Base-by-base conservation (phyloP, 2,797 vertebrate genomes). In the Atherinosoma microstoma region DNA sequence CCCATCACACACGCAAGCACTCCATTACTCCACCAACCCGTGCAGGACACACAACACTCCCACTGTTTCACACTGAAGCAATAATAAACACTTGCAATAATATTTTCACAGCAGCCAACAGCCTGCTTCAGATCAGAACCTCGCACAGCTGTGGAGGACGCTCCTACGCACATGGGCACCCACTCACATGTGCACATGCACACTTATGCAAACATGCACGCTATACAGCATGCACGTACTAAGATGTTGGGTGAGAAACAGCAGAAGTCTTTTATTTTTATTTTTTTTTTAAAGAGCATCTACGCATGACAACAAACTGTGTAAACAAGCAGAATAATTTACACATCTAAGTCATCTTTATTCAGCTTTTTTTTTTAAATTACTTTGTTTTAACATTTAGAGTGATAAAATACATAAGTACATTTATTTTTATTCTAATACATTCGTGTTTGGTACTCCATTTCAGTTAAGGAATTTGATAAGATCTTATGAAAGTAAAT, bases 41-140 rank as follows among this genome's bases (percentile, higher is more conserved):
- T 88, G 89, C 84, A 73, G 90, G 81, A 83, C 90, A 92, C 88
- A 94, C 94, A 95, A 93, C 93, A 91, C 92, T 93, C 94, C 91
- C 92, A 94, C 93, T 94, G 93, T 95, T 94, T 94, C 92, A 94
- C 94, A 89, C 92, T 90, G 90, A 87, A 93, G 91, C 92, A 95
- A 95, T 94, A 95, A 95, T 95, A 95, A 95, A 95, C 94, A 95
- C 93, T 94, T 95, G 94, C 91, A 93, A 95, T 95, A 95, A 95
- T 95, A 95, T 95, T 95, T 95, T 95, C 92, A 92, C 93, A 94
- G 94, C 93, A 90, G 93, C 92, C 92, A 94, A 93, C 86, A 89
- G 93, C 92, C 90, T 91, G 93, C 92, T 91, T 92, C 93, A 94
- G 92, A 94, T 94, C 94, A 93, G 79, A 90, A 72, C 79, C 82